Base-by-base conservation (phyloP, 1,140 invertebrate species). In the Tetramorium parvispinum region DNA sequence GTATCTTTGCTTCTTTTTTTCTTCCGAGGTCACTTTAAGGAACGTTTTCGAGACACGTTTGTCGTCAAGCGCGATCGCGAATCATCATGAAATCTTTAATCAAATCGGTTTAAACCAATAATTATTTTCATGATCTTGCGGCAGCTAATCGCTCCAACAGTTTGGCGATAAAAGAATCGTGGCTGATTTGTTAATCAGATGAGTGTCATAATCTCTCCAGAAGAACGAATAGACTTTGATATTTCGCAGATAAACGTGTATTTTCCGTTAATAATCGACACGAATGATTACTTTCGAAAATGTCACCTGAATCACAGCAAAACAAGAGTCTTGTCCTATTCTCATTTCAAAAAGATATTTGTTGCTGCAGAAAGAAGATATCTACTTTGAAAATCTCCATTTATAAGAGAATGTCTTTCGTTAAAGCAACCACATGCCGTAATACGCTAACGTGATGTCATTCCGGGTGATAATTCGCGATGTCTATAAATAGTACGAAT, bases 401-500 rank as follows among this genome's bases (percentile, higher is more conserved):
- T 37, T 11, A 6, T 18, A 16, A 65, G n/a, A 43, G 4, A 71
- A 32, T 37, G 16, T 13, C 5, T 71, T 8, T 27, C 13, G 46
- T 49, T 21, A 10, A 32, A 32, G 21, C 21, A 7, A 32, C 16
- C 2, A 59, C 13, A 3, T 59, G 21, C 5, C 3, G 10, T 16
- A 13, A 24, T 46, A 21, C 27, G 37, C 11, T 27, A 32, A 82
- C 11, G n/a, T 40, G 43, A 66, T 53, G 32, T 68, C 32, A 53
- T 10, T 18, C 0, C 57, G 61, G 11, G 7, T 43, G 51, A 82
- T 82, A 82, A 82, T 32, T 63, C 5, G 2, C 18, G 18, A 11
- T 13, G 7, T 59, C 24, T 85, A 77, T 85, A 85, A 77, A 83
- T 83, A 57, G 5, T n/a, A 6, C 16, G 13, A 32, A 11, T 10